phyloP scores from a whole-genome alignment of 2,888 invertebrate genomes.

The Agrotis puta region DNA sequence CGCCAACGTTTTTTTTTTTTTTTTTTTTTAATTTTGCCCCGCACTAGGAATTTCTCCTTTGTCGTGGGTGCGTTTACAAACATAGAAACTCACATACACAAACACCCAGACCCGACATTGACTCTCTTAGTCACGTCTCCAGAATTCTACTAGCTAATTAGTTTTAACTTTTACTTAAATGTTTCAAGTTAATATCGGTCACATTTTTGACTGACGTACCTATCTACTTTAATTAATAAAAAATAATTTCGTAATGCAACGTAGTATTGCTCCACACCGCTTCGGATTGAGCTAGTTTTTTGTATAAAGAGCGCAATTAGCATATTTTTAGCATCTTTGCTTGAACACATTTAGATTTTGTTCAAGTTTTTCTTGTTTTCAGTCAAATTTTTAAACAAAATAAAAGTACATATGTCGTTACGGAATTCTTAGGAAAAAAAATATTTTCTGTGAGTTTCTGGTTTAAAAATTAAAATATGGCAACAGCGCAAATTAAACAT shows the following conservation, averaged over 20 bases:
- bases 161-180: not conserved
- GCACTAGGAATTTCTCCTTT: no score
- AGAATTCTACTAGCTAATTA: not conserved
- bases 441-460: constrained; percentile 14
- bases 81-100: no score
- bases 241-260: constrained; percentile 8
- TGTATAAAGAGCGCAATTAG: not conserved
- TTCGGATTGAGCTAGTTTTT: constrained; percentile 4
- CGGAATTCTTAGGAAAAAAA: not conserved
- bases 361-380: no score
- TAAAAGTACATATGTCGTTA: no score
- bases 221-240: not conserved
- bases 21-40: no score
- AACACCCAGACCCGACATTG: no score
- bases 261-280: constrained; percentile 25
- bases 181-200: no score
- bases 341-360: not conserved
- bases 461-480: constrained; percentile 2
- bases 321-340: not conserved
- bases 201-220: not conserved
- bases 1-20: no score
- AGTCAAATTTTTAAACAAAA: no score
- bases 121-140: not conserved
- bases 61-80: no score
- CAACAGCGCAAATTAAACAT: no score